Evolutionary conservation across 2,113 vertebrate genomes (phyloP).

Genomic region (Lanius collurio): DNA sequence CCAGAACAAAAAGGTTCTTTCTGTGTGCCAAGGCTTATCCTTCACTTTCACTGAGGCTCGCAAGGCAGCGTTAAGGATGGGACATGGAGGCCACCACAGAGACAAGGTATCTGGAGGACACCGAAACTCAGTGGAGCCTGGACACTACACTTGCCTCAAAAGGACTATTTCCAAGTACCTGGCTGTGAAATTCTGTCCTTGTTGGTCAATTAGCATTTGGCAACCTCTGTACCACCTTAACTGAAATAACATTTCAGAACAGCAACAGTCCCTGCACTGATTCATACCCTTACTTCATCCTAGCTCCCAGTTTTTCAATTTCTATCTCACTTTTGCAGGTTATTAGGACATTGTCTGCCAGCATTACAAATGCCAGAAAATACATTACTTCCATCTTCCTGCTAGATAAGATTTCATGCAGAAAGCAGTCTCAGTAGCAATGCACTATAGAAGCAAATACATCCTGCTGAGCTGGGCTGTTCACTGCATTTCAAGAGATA

Average conservation of each 20-base stretch:
- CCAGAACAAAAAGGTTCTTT: not conserved
- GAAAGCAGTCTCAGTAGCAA: not conserved
- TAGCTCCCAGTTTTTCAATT: not conserved
- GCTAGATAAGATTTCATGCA: not conserved
- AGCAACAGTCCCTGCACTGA: not conserved
- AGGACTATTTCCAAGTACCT: not conserved
- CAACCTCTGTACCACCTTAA: not conserved
- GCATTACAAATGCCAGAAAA: not conserved
- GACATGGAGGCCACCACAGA: not conserved
- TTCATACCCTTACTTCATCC: not conserved
- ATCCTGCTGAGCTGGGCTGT: not conserved
- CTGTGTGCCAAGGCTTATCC: not conserved
- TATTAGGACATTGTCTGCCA: not conserved
- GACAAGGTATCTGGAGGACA: too few relatives aligned
- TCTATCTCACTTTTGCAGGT: not conserved
- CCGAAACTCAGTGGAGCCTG: not conserved
- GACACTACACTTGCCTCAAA: not conserved
- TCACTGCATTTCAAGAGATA: rapidly evolving
- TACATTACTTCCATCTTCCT: not conserved
- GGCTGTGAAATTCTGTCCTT: not conserved
- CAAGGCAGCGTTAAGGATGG: not conserved
- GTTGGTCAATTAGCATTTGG: not conserved
- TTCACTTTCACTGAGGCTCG: not conserved
- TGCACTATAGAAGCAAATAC: not conserved
- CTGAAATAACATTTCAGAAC: not conserved